These are phyloP conservation scores for Sarcophaga rosellei DNA, from an alignment of 2,888 invertebrate species.

Conservation along the genomic window DNA sequence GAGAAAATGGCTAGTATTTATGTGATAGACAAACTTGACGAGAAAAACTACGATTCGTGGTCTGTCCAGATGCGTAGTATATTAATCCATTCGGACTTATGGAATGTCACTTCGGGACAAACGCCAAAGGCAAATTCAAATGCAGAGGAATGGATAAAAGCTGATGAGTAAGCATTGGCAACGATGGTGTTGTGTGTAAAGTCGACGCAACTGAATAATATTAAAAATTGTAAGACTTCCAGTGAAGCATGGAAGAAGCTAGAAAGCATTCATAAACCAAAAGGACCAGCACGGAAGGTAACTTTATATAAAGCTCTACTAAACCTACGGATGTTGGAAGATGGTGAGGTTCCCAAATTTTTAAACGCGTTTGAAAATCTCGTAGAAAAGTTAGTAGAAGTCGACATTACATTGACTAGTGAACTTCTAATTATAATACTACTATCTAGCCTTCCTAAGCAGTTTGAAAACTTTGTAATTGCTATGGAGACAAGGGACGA, in stretches of 20 bases:
- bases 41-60: constrained; percentile 1
- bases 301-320: constrained; percentile 24
- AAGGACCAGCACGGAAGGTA: constrained; percentile 20
- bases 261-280: constrained; percentile 37
- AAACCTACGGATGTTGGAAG: constrained; percentile 31
- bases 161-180: constrained; percentile 55
- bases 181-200: constrained; percentile 50
- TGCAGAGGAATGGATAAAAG: constrained; percentile 25
- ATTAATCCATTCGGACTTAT: no score
- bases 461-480: no score
- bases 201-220: constrained; percentile 44
- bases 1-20: no score
- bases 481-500: no score
- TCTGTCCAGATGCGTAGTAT: no score
- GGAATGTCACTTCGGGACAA: no score
- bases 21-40: constrained; percentile 62
- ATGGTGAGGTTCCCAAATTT: constrained; percentile 34
- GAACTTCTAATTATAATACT: no score
- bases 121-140: no score
- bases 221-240: no score
- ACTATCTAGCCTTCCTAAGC: neutral
- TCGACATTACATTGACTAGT: no score
- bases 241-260: constrained; percentile 27
- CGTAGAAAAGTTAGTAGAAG: constrained; percentile 18
- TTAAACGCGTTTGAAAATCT: constrained; percentile 18